These are phyloP conservation scores for Sebastes paucispinis DNA, from an alignment of 2,797 vertebrate genomes.

Conservation along the genomic window DNA sequence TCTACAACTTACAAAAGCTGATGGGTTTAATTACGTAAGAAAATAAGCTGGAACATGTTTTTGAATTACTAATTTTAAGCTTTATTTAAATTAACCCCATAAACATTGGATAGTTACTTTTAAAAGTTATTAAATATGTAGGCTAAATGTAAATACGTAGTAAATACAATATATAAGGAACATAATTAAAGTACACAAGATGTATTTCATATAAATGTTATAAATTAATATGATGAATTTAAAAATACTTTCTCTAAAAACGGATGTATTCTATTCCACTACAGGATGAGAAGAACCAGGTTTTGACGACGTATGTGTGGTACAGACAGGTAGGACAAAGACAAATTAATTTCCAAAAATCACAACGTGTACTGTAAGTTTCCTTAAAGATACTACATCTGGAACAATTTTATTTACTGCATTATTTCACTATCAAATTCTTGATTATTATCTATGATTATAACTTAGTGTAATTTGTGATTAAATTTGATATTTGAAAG, in stretches of 20 bases:
- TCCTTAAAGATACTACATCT: background rate
- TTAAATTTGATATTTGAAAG: background rate
- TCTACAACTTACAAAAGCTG: background rate
- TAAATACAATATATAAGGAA: background rate
- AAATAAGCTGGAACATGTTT: background rate
- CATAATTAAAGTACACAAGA: background rate
- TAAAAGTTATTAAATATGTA: background rate
- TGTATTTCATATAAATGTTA: background rate
- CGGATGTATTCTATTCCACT: background rate
- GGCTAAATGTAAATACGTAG: too few species aligned
- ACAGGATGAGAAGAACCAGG: conserved; percentile 98
- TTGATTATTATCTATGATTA: too few species aligned
- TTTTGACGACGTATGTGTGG: conserved; percentile 97
- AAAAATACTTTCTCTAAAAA: rapidly evolving
- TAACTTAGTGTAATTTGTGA: rapidly evolving
- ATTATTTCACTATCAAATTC: background rate
- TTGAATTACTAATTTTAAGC: background rate
- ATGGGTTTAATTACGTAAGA: background rate
- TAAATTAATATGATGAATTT: background rate
- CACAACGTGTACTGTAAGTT: background rate
- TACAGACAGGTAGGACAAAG: conserved; percentile 89
- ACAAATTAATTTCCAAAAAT: background rate
- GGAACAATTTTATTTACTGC: background rate
- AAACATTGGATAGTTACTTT: background rate
- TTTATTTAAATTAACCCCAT: background rate